Conservation (phyloP, 2,888 invertebrate genomes). For the Beris chalybata region DNA sequence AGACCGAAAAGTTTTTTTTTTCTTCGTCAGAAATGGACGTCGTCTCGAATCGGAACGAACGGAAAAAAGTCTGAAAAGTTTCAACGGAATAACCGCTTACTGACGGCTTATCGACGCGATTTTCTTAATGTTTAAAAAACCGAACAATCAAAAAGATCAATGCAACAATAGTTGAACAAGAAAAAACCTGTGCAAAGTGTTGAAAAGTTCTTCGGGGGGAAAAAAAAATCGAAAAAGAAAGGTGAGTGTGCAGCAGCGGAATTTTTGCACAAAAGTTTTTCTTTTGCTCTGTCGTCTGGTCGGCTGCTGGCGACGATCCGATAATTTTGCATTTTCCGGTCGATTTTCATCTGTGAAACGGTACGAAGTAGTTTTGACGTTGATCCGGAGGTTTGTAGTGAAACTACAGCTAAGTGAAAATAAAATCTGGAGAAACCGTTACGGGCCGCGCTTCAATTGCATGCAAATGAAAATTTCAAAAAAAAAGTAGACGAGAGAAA, state of each 20-base stretch:
- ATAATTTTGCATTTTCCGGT: neutral
- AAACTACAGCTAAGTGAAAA: neutral
- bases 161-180: slow-evolving; percentile 3
- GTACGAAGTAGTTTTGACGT: too few species aligned
- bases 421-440: slow-evolving; percentile 22
- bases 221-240: slow-evolving; percentile 11
- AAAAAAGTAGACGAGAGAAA: neutral
- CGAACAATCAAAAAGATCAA: neutral
- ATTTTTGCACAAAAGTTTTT: slow-evolving; percentile 13
- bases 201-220: neutral
- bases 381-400: too few species aligned
- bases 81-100: slow-evolving; percentile 16
- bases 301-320: neutral
- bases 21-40: slow-evolving; percentile 11
- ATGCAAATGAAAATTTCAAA: too few species aligned
- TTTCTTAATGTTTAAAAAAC: slow-evolving; percentile 7
- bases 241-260: slow-evolving; percentile 25
- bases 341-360: too few species aligned
- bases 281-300: neutral
- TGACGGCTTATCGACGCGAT: slow-evolving; percentile 9
- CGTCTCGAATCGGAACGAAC: neutral
- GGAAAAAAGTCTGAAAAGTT: slow-evolving; percentile 19
- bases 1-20: slow-evolving; percentile 12
- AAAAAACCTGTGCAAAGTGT: neutral
- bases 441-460: slow-evolving; percentile 11